Evolutionary conservation across 2,888 invertebrate species (phyloP), one percentile per base, ranked within the genome.

Genomic region (Diloba caeruleocephala): DNA sequence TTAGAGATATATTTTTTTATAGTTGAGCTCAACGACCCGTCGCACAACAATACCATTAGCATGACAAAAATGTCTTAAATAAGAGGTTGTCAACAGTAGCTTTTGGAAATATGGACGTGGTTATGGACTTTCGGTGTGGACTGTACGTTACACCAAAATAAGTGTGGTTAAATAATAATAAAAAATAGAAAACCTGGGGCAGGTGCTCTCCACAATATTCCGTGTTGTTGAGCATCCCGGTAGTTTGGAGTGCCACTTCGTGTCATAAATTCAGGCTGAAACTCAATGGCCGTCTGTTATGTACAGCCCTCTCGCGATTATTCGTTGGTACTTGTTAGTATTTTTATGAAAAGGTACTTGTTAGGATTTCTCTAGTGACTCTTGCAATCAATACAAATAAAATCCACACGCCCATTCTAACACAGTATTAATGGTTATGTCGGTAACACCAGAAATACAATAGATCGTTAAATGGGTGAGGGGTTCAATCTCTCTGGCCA

Each of bases 201-300:
- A 9, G n/a, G n/a, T 15, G 37, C 46, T 56, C 29, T 34, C 2
- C 38, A 56, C 28, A 56, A 34, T 19, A 46, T 45, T 39, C 38
- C 25, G 17, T 23, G 42, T 10, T 25, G 38, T 46, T 34, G 44
- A 46, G 38, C 29, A 21, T 14, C 28, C 23, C 33, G 33, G 37
- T 23, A 19, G 25, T 29, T 29, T 34, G 19, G 52, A 45, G 23
- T 10, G 55, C 23, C 36, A 45, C 57, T 56, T 2, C 12, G 25
- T 10, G 10, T 15, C 19, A 39, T 25, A 29, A 55, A 55, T 25
- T 56, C 15, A 45, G 28, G 33, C 33, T 28, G 28, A 8, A 28
- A 45, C 28, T 14, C 13, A 21, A 9, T 10, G 5, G 10, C 19
- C 9, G 34, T 10, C 12, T 33, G 17, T 29, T 19, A 10, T 14